phyloP scores from a whole-genome alignment of 2,113 vertebrate genomes.

The Pyrgilauda ruficollis region DNA sequence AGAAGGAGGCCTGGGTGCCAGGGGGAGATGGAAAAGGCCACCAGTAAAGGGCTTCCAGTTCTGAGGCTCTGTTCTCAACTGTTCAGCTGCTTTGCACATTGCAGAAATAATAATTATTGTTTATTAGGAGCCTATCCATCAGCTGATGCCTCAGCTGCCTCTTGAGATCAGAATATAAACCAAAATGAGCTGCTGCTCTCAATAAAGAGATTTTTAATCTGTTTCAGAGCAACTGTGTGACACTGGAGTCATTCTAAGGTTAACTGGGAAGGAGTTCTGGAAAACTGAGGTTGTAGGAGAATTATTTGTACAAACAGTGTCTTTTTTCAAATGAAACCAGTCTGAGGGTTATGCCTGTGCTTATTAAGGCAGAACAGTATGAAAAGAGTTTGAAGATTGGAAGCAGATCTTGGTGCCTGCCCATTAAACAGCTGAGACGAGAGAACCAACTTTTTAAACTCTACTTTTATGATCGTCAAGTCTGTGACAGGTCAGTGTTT shows the following conservation, averaged over 20 bases:
- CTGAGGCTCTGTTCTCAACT: background rate
- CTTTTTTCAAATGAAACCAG: background rate
- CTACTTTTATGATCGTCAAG: slow-evolving; percentile 40
- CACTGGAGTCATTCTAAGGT: background rate
- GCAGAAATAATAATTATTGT: slow-evolving; percentile 38
- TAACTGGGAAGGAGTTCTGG: slow-evolving; percentile 8
- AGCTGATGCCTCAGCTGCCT: slow-evolving; percentile 23
- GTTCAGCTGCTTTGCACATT: slow-evolving; percentile 20
- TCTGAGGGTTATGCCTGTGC: background rate
- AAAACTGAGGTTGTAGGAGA: background rate
- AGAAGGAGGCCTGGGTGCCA: background rate
- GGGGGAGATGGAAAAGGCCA: background rate
- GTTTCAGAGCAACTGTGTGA: background rate
- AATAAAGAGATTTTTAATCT: background rate
- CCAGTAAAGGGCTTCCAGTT: background rate
- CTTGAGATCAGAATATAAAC: slow-evolving; percentile 12
- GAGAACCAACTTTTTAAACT: slow-evolving; percentile 59
- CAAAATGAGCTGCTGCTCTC: background rate
- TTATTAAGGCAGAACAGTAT: slow-evolving; percentile 6
- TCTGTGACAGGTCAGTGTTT: slow-evolving; percentile 49
- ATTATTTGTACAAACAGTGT: background rate
- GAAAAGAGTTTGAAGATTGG: background rate
- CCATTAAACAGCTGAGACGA: slow-evolving; percentile 16
- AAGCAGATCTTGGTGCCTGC: background rate
- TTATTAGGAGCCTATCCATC: slow-evolving; percentile 44